Evolutionary conservation across 1,140 invertebrate species (phyloP).

Genomic region (Drosophila miranda): DNA sequence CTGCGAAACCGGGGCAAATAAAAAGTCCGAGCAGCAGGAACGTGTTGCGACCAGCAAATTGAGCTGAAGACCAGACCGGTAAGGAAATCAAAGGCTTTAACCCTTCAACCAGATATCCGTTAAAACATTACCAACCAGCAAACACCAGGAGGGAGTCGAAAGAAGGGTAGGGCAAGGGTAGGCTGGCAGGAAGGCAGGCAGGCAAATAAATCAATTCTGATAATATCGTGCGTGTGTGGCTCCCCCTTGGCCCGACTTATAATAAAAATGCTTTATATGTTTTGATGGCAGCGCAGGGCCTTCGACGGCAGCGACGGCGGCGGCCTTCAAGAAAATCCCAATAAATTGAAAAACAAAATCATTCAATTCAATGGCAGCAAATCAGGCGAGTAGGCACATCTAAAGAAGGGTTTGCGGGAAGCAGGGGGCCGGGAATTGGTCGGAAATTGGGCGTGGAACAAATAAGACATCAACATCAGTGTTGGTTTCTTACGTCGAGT

Average conservation of each 20-base stretch:
- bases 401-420: constrained; percentile 39
- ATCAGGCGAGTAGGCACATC: constrained; percentile 62
- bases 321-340: constrained; percentile 60
- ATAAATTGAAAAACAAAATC: constrained; percentile 81
- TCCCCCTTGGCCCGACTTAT: constrained; percentile 35
- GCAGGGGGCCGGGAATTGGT: background rate
- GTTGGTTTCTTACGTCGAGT: background rate
- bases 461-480: constrained; percentile 72
- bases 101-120: constrained; percentile 27
- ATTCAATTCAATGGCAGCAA: constrained; percentile 77
- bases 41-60: constrained; percentile 67
- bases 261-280: constrained; percentile 78
- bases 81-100: constrained; percentile 58
- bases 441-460: constrained; percentile 33
- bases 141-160: background rate
- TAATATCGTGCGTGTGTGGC: constrained; percentile 65
- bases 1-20: constrained; percentile 37
- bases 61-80: constrained; percentile 23
- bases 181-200: background rate
- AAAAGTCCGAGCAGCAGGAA: constrained; percentile 57
- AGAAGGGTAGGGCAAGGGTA: background rate
- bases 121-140: constrained; percentile 23
- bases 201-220: constrained; percentile 74
- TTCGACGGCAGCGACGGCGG: background rate
- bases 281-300: constrained; percentile 40